A percentile compares a stretch with the other conserved stretches of the same genome.
Evolutionary conservation across 2,113 vertebrate genomes (phyloP).

Genomic region (Marmota monax): DNA sequence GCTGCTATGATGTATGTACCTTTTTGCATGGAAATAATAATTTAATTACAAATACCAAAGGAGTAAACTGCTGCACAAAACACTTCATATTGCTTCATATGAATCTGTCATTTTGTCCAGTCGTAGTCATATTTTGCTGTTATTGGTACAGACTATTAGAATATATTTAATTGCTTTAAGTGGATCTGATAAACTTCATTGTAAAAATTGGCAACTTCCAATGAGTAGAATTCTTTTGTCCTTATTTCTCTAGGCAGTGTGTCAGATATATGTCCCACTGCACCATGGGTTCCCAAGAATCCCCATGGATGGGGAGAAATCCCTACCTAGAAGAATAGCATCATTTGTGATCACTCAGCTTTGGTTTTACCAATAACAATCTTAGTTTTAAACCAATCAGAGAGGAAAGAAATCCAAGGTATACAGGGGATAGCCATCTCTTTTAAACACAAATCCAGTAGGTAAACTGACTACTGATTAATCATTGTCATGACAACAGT

Average conservation of each 20-base stretch:
- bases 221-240: background rate
- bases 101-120: background rate
- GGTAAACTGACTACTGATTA: background rate
- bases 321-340: background rate
- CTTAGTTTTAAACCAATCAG: constrained; percentile 22
- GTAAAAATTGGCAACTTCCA: background rate
- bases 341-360: background rate
- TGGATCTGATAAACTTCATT: background rate
- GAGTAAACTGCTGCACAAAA: background rate
- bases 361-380: background rate
- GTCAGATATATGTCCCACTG: background rate
- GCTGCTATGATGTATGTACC: background rate
- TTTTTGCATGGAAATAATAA: constrained; percentile 38
- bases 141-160: constrained; percentile 7
- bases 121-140: constrained; percentile 16
- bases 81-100: background rate
- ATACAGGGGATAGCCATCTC: background rate
- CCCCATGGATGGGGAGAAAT: background rate
- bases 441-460: background rate
- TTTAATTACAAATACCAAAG: constrained; percentile 39
- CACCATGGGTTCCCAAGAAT: background rate
- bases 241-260: background rate
- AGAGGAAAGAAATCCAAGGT: background rate
- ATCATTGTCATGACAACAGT: background rate
- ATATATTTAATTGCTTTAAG: constrained; percentile 23